Conservation (phyloP, 2,888 invertebrate genomes). For the Tholera decimalis region DNA sequence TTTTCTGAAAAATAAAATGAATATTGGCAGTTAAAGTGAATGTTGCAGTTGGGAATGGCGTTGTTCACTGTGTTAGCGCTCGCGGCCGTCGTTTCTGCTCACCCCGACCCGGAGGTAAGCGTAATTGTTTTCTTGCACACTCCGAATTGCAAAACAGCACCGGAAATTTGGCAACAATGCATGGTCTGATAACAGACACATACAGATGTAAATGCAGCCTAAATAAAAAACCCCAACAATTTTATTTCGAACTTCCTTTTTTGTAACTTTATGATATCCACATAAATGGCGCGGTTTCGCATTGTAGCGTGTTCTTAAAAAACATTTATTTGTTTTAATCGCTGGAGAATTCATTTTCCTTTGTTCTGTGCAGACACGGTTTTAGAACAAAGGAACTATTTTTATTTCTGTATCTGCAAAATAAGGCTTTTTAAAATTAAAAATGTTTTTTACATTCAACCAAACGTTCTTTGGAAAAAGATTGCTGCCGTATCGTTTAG, state of each 20-base stretch:
- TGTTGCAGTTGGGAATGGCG: constrained; percentile 75
- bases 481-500: not conserved
- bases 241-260: constrained; percentile 38
- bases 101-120: constrained; percentile 72
- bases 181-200: constrained; percentile 47
- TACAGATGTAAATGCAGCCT: constrained; percentile 50
- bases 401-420: constrained; percentile 33
- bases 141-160: constrained; percentile 53
- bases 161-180: constrained; percentile 60
- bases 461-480: constrained; percentile 22
- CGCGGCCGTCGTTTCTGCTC: constrained; percentile 52
- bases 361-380: constrained; percentile 45
- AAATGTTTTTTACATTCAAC: constrained; percentile 22
- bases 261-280: constrained; percentile 51
- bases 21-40: constrained; percentile 79
- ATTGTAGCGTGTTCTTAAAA: constrained; percentile 51
- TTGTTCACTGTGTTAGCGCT: constrained; percentile 64
- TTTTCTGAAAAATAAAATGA: constrained; percentile 78
- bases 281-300: constrained; percentile 49
- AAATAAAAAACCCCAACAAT: constrained; percentile 52
- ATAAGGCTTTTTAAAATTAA: constrained; percentile 40
- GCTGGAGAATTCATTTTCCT: constrained; percentile 31
- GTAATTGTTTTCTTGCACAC: constrained; percentile 70
- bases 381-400: constrained; percentile 38
- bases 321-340: constrained; percentile 60